A percentile compares a stretch with the other conserved stretches of the same genome.
phyloP scores from a whole-genome alignment of 2,888 invertebrate species.

The Tethea ocularis region DNA sequence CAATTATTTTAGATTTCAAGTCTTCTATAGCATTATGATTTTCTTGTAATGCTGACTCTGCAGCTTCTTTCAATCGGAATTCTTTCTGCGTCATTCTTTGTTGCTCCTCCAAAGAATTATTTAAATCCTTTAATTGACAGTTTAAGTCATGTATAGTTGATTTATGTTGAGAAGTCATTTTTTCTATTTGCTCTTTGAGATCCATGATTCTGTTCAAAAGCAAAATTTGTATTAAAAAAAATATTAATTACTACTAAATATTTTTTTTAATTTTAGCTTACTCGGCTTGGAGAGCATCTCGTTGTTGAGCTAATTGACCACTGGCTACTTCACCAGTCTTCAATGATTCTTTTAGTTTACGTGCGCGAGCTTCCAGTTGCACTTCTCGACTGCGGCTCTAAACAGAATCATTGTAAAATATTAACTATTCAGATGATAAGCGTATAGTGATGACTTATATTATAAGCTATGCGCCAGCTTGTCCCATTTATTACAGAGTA shows the following conservation, averaged over 20 bases:
- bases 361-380: constrained; percentile 71
- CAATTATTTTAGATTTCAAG: constrained; percentile 57
- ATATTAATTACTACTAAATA: not conserved
- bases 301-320: constrained; percentile 64
- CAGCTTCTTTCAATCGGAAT: constrained; percentile 46
- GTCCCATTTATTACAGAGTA: too few relatives aligned
- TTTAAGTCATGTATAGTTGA: constrained; percentile 53
- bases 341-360: constrained; percentile 72
- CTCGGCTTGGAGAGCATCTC: constrained; percentile 66
- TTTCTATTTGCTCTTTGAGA: constrained; percentile 65
- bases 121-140: constrained; percentile 58
- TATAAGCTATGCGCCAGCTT: too few relatives aligned
- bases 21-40: constrained; percentile 54
- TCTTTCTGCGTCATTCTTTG: constrained; percentile 44
- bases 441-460: too few relatives aligned
- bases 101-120: constrained; percentile 53
- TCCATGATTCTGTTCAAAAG: constrained; percentile 50
- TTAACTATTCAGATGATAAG: too few relatives aligned
- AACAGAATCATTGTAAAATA: constrained; percentile 10
- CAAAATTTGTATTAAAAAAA: not conserved
- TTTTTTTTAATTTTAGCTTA: constrained; percentile 35
- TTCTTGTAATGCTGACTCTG: constrained; percentile 48
- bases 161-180: constrained; percentile 55
- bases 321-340: constrained; percentile 73
- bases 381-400: constrained; percentile 75